These are phyloP conservation scores for Lanistes nyassanus DNA, from an alignment of 1,140 invertebrate species.

Conservation along the genomic window DNA sequence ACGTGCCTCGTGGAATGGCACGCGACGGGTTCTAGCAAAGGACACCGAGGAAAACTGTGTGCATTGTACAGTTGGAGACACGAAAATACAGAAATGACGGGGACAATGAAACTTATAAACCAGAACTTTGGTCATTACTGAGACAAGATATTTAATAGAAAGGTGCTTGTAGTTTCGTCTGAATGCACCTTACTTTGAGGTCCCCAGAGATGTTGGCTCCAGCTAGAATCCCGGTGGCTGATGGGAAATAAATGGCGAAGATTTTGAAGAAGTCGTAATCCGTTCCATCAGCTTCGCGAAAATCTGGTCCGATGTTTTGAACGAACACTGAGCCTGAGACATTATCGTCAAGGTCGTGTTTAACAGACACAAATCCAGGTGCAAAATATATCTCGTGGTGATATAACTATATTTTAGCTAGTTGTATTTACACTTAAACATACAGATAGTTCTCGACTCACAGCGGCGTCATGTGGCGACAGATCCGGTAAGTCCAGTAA, in stretches of 20 bases:
- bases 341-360: too few species aligned
- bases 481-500: too few species aligned
- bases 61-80: not conserved
- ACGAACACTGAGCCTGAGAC: slow-evolving; percentile 65
- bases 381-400: too few species aligned
- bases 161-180: not conserved
- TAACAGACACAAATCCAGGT: too few species aligned
- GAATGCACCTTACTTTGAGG: slow-evolving; percentile 75
- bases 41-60: not conserved
- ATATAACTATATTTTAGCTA: too few species aligned
- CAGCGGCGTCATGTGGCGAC: too few species aligned
- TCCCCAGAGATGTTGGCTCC: slow-evolving; percentile 97
- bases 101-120: too few species aligned
- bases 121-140: too few species aligned
- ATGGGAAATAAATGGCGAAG: slow-evolving; percentile 96
- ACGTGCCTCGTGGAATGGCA: slow-evolving; percentile 79
- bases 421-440: too few species aligned
- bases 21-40: slow-evolving; percentile 77
- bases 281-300: slow-evolving; percentile 70
- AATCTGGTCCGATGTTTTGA: slow-evolving; percentile 82
- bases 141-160: too few species aligned
- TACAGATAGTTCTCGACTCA: too few species aligned
- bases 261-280: slow-evolving; percentile 80
- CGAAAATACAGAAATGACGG: not conserved
- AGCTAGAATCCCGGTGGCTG: slow-evolving; percentile 94